phyloP scores from a whole-genome alignment of 2,113 vertebrate species.

The Burhinus oedicnemus region DNA sequence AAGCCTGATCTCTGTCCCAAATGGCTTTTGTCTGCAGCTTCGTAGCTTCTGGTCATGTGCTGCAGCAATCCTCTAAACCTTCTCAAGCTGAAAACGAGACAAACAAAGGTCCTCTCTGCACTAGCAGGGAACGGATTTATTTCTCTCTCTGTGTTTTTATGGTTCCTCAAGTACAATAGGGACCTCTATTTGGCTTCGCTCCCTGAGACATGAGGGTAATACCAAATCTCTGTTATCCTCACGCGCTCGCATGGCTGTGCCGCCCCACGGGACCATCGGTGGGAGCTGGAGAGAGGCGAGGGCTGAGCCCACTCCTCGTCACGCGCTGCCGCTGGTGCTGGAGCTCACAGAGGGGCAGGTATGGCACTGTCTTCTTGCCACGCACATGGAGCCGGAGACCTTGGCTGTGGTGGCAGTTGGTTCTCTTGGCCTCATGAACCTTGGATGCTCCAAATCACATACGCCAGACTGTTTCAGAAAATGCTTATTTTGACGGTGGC shows the following conservation, averaged over 20 bases:
- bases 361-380: background rate
- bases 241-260: fast-evolving
- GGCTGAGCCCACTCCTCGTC: background rate
- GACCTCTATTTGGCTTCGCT: background rate
- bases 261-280: fast-evolving
- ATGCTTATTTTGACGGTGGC: fast-evolving
- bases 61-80: conserved; percentile 25
- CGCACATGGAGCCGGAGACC: fast-evolving
- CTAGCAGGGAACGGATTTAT: background rate
- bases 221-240: background rate
- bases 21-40: conserved; percentile 29
- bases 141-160: background rate
- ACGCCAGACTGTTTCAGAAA: background rate
- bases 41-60: conserved; percentile 20
- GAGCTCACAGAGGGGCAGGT: background rate
- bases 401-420: background rate
- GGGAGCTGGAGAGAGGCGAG: fast-evolving
- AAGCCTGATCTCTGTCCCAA: background rate
- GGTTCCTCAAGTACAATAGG: background rate
- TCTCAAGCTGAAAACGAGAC: background rate
- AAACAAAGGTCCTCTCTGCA: conserved; percentile 39
- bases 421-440: background rate
- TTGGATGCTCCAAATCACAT: background rate
- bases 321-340: fast-evolving
- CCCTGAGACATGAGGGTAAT: background rate